Percentiles rank a stretch among this genome's conserved stretches.
Conservation (phyloP, 2,113 vertebrate species). For the Ia io region DNA sequence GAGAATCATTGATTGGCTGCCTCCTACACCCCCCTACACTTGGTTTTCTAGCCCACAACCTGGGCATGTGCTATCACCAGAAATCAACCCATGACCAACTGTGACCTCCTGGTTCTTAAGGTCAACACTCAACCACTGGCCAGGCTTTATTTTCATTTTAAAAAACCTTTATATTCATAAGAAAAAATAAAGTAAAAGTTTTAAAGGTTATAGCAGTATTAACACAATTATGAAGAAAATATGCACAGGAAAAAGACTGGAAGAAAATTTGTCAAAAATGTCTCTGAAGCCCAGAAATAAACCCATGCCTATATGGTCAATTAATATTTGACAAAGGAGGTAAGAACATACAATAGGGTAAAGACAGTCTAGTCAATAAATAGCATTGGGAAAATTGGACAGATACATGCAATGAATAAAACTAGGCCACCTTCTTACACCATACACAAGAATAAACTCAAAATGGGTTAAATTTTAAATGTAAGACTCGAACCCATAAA, state of each 20-base stretch:
- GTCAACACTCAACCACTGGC: too few species aligned
- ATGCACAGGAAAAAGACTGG: background rate
- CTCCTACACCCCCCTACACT: too few species aligned
- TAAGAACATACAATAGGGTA: background rate
- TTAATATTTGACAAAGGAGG: background rate
- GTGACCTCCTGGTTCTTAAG: too few species aligned
- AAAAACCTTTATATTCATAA: background rate
- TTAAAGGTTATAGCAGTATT: background rate
- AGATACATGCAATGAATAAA: background rate
- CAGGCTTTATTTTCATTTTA: background rate
- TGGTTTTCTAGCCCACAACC: too few species aligned
- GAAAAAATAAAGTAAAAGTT: conserved; percentile 7
- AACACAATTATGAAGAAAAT: background rate
- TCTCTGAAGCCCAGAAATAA: background rate
- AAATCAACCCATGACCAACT: too few species aligned
- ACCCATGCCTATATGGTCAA: background rate
- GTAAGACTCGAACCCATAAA: background rate
- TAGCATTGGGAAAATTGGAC: background rate
- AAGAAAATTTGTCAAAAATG: background rate
- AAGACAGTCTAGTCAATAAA: background rate
- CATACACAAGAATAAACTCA: background rate
- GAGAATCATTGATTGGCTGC: too few species aligned
- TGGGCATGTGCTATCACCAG: too few species aligned
- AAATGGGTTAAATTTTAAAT: background rate
- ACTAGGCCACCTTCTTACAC: background rate